Percentiles rank a stretch among this genome's conserved stretches.
phyloP scores from a whole-genome alignment of 2,113 vertebrate genomes.

The Chascanopsetta lugubris region DNA sequence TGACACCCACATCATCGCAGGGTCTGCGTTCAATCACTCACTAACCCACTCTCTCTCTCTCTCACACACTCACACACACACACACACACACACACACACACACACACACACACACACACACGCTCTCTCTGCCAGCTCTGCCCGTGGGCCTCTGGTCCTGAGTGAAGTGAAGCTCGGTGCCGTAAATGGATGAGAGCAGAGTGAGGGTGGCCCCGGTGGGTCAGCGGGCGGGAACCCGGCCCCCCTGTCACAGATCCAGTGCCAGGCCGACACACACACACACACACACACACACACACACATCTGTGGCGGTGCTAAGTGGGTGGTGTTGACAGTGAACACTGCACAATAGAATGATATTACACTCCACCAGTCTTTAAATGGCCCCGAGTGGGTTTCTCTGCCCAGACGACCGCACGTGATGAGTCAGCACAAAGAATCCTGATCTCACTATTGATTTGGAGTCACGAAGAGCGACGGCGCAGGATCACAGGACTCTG shows the following conservation, averaged over 20 bases:
- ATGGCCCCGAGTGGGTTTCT: constrained; percentile 63
- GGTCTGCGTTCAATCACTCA: constrained; percentile 61
- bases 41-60: constrained; percentile 33
- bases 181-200: constrained; percentile 56
- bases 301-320: constrained; percentile 63
- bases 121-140: constrained; percentile 35
- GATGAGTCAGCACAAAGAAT: background rate
- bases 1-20: constrained; percentile 49
- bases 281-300: too few relatives aligned
- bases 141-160: constrained; percentile 42
- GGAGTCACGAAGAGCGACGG: background rate
- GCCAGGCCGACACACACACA: too few relatives aligned
- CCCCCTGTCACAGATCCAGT: constrained; percentile 47
- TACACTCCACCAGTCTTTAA: constrained; percentile 70
- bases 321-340: constrained; percentile 63
- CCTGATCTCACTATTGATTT: background rate
- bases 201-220: constrained; percentile 53
- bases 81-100: too few relatives aligned
- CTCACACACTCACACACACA: too few relatives aligned
- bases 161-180: constrained; percentile 57
- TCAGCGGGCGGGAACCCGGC: constrained; percentile 28
- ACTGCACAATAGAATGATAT: constrained; percentile 58
- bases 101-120: constrained; percentile 35
- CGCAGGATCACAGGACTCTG: background rate
- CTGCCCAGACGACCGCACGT: constrained; percentile 17